phyloP scores from a whole-genome alignment of 2,797 vertebrate genomes.

The Mastacembelus armatus region DNA sequence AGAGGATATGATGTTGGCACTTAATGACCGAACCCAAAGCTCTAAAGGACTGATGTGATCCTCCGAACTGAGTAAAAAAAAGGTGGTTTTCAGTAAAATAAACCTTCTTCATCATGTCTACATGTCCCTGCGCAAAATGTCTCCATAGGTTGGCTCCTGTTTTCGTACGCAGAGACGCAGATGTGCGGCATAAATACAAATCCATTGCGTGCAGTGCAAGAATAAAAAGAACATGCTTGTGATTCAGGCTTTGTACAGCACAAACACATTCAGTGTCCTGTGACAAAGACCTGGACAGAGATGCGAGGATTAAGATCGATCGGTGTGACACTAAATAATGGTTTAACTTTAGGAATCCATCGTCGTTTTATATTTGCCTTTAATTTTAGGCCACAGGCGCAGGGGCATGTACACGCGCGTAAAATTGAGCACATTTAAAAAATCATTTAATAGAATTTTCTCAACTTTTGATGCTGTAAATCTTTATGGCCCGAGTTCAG shows the following conservation, averaged over 20 bases:
- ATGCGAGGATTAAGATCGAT: not conserved
- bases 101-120: not conserved
- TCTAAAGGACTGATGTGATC: not conserved
- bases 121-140: not conserved
- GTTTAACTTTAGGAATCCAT: not conserved
- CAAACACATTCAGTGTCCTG: not conserved
- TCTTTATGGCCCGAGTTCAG: constrained; percentile 73
- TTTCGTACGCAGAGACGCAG: not conserved
- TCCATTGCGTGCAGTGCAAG: not conserved
- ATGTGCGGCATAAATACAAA: no score
- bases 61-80: not conserved
- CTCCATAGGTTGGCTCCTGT: constrained; percentile 8
- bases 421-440: constrained; percentile 52
- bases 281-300: no score
- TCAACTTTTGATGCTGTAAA: constrained; percentile 77
- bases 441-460: constrained; percentile 67
- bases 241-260: not conserved
- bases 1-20: not conserved
- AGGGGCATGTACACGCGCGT: constrained; percentile 35
- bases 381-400: constrained; percentile 33
- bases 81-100: not conserved
- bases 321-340: not conserved
- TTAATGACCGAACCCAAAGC: not conserved
- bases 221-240: constrained; percentile 14
- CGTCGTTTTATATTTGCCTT: constrained; percentile 24